phyloP scores from a whole-genome alignment of 1,140 invertebrate species.

The Trachelipus rathkii region DNA sequence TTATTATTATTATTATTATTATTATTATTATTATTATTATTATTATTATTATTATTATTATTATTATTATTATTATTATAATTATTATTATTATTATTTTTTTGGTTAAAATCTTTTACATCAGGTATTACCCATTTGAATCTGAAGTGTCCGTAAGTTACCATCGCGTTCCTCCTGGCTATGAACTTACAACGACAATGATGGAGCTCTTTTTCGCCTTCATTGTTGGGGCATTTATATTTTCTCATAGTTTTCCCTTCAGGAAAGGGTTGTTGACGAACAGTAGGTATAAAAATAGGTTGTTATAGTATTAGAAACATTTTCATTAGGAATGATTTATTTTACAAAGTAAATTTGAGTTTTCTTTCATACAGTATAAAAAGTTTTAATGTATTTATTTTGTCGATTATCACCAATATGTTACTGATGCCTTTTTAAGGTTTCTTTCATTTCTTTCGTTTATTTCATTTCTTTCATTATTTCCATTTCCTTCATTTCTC shows the following conservation, averaged over 20 bases:
- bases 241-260: conserved; percentile 47
- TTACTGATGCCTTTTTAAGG: no score
- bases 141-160: not conserved
- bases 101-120: not conserved
- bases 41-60: no score
- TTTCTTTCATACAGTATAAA: not conserved
- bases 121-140: conserved; percentile 16
- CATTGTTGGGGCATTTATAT: conserved; percentile 36
- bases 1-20: no score
- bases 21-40: no score
- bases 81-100: not conserved
- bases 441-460: no score
- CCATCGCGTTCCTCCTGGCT: not conserved
- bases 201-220: conserved; percentile 23
- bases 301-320: not conserved
- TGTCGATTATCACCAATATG: no score
- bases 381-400: no score
- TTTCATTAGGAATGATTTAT: not conserved
- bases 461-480: no score
- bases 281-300: conserved; percentile 24
- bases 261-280: conserved; percentile 41
- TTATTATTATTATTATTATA: not conserved
- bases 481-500: no score
- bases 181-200: conserved; percentile 16
- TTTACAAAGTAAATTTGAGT: not conserved